A percentile compares a stretch with the other conserved stretches of the same genome.
phyloP scores from a whole-genome alignment of 2,888 invertebrate species.

The Athalia rosae region DNA sequence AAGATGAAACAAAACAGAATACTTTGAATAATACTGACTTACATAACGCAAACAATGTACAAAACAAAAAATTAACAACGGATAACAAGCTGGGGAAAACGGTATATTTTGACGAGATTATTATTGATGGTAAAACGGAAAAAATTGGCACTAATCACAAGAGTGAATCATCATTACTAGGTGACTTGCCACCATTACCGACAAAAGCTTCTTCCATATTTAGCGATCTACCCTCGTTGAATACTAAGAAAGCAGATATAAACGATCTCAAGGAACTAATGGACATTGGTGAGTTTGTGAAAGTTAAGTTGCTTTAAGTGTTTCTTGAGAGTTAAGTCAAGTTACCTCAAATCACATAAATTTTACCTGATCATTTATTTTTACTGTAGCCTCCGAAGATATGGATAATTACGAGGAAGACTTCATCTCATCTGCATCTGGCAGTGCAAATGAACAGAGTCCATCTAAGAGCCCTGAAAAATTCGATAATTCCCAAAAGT shows the following conservation, averaged over 20 bases:
- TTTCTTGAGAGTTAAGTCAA: too few relatives aligned
- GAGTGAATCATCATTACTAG: constrained; percentile 61
- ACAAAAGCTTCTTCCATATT: constrained; percentile 67
- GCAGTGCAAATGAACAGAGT: constrained; percentile 68
- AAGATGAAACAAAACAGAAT: constrained; percentile 63
- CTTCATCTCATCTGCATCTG: constrained; percentile 68
- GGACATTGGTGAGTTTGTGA: constrained; percentile 58
- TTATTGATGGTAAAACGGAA: constrained; percentile 68
- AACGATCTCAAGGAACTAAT: constrained; percentile 70
- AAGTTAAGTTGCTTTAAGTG: too few relatives aligned
- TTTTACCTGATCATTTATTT: background rate
- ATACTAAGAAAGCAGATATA: constrained; percentile 69
- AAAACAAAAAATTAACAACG: constrained; percentile 62
- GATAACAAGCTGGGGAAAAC: constrained; percentile 65
- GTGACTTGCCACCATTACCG: constrained; percentile 64
- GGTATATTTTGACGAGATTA: constrained; percentile 70
- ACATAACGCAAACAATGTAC: constrained; percentile 66
- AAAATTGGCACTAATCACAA: constrained; percentile 62
- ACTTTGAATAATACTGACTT: constrained; percentile 61
- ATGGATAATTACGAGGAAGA: constrained; percentile 69
- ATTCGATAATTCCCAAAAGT: constrained; percentile 56
- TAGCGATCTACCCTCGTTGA: constrained; percentile 68
- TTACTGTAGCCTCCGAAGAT: constrained; percentile 58
- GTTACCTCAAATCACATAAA: too few relatives aligned
- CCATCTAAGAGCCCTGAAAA: constrained; percentile 65